Evolutionary conservation across 2,113 vertebrate genomes (phyloP).

Genomic region (Neolamprologus longior): DNA sequence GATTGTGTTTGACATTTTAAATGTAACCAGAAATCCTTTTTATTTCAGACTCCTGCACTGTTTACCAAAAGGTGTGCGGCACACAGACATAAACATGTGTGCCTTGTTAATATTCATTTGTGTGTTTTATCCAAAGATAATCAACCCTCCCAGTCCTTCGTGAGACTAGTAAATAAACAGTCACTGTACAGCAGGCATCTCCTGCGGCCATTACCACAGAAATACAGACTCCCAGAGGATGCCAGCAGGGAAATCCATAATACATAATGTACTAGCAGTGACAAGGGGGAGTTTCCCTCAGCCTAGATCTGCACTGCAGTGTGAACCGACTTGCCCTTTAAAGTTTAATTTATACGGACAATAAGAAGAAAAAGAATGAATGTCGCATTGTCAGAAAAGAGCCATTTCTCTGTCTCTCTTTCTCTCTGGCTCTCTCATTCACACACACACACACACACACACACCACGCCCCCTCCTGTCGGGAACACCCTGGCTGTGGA

Average conservation of each 20-base stretch:
- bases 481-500: slow-evolving; percentile 53
- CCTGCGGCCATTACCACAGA: neutral
- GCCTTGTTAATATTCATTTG: neutral
- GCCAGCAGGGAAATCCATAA: slow-evolving; percentile 18
- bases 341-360: neutral
- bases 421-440: neutral
- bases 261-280: neutral
- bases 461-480: slow-evolving; percentile 60
- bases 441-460: slow-evolving; percentile 13
- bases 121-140: neutral
- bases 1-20: neutral
- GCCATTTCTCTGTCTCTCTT: neutral
- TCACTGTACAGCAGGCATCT: neutral
- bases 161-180: neutral
- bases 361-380: neutral
- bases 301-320: neutral
- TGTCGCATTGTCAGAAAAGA: slow-evolving; percentile 20
- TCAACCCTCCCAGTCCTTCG: neutral
- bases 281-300: slow-evolving; percentile 13
- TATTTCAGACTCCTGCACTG: neutral
- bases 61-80: neutral
- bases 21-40: neutral
- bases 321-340: neutral
- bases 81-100: neutral
- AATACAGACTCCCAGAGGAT: neutral